Percentiles rank a stretch among this genome's conserved stretches.
phyloP scores from a whole-genome alignment of 92 coral and sea anemone species.

The Porites divaricata region DNA sequence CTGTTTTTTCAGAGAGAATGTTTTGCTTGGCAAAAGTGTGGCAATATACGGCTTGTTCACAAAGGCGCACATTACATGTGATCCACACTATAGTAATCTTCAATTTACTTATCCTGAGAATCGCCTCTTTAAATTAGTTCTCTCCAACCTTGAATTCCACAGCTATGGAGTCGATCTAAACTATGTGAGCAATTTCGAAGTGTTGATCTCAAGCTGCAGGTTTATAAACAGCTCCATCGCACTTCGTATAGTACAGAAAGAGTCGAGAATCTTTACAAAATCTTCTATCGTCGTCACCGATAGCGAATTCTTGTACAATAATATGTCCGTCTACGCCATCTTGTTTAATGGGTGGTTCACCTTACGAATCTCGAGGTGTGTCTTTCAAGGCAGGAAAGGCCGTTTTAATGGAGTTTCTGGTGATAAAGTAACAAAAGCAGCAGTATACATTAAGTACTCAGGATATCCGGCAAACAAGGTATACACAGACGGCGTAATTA shows the following conservation, averaged over 20 bases:
- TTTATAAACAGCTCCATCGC: background rate
- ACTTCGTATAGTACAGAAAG: background rate
- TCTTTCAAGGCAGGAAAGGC: background rate
- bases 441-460: background rate
- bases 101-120: background rate
- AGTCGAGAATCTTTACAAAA: background rate
- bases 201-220: background rate
- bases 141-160: conserved; percentile 10
- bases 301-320: conserved; percentile 8
- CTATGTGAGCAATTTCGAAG: background rate
- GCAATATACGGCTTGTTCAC: background rate
- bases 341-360: background rate
- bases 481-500: background rate
- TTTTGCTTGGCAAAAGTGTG: background rate
- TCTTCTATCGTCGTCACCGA: background rate
- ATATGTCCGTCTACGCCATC: background rate
- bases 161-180: background rate
- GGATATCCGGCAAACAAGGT: background rate
- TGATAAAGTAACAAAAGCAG: background rate
- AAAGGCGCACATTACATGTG: background rate
- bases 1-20: background rate
- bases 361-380: background rate
- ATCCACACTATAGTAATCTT: background rate
- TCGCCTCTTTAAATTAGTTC: background rate
- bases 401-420: background rate